Percentiles rank a stretch among this genome's conserved stretches.
Conservation (phyloP, 2,113 vertebrate species). For the Xiphorhynchus elegans region DNA sequence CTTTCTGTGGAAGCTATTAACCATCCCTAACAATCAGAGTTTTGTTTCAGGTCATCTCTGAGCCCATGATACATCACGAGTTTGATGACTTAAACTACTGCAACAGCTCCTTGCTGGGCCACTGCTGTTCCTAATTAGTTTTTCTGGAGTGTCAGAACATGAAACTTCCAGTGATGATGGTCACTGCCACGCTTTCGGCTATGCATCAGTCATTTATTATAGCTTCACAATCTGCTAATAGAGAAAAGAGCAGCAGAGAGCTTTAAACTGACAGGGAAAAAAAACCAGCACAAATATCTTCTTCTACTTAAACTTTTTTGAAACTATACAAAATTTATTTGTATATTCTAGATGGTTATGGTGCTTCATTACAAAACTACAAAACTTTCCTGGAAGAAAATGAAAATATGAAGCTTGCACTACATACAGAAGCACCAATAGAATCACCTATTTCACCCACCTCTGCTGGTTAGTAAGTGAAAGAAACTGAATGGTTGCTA, state of each 20-base stretch:
- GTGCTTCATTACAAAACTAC: not conserved
- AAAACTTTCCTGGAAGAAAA: not conserved
- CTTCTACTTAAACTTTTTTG: not conserved
- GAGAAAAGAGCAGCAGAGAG: not conserved
- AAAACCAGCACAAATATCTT: rapidly evolving
- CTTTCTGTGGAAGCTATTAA: not conserved
- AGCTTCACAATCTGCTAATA: not conserved
- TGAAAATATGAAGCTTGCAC: not conserved
- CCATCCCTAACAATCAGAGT: not conserved
- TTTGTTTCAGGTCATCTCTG: not conserved
- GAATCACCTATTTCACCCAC: not conserved
- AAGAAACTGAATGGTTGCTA: not conserved
- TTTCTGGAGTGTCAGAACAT: not conserved
- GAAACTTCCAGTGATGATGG: not conserved
- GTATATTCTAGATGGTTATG: not conserved
- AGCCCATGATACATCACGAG: rapidly evolving
- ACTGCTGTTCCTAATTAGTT: not conserved
- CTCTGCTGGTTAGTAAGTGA: not conserved
- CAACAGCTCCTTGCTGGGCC: not conserved
- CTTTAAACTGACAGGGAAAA: not conserved
- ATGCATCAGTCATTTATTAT: not conserved
- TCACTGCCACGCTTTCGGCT: not conserved
- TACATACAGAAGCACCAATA: not conserved
- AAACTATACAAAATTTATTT: not conserved
- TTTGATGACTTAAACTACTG: not conserved